Evolutionary conservation across 2,113 vertebrate genomes (phyloP).

Genomic region (Poecilia latipinna): DNA sequence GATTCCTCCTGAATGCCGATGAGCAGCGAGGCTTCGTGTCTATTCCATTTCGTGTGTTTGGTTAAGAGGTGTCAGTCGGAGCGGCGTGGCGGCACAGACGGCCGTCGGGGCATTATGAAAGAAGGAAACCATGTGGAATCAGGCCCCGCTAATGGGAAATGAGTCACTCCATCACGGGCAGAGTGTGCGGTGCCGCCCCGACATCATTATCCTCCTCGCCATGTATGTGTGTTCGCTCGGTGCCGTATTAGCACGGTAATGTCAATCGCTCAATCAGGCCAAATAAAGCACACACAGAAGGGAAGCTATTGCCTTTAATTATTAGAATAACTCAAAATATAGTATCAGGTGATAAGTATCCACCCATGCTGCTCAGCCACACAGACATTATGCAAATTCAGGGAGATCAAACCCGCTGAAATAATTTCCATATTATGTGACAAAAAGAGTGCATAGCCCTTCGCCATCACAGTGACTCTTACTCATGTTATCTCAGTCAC

Average conservation of each 20-base stretch:
- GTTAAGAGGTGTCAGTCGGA: constrained; percentile 67
- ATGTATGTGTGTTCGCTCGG: constrained; percentile 14
- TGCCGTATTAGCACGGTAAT: constrained; percentile 25
- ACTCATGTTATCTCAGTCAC: constrained; percentile 60
- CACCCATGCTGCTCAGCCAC: constrained; percentile 42
- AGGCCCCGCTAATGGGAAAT: constrained; percentile 64
- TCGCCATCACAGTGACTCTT: constrained; percentile 42
- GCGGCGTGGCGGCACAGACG: constrained; percentile 65
- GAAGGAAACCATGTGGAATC: constrained; percentile 70
- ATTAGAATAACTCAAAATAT: constrained; percentile 60
- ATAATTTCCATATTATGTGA: constrained; percentile 64
- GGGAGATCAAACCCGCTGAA: constrained; percentile 62
- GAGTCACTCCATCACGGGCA: constrained; percentile 66
- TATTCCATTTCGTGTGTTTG: constrained; percentile 59
- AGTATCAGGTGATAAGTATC: constrained; percentile 47
- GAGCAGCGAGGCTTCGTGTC: constrained; percentile 64
- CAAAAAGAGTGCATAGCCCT: constrained; percentile 49
- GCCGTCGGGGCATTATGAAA: constrained; percentile 51
- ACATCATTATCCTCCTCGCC: constrained; percentile 52
- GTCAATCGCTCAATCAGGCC: constrained; percentile 59
- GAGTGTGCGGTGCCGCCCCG: constrained; percentile 28
- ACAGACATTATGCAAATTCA: constrained; percentile 55
- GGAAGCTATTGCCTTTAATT: constrained; percentile 62
- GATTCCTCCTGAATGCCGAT: constrained; percentile 67
- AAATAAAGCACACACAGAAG: constrained; percentile 55